Base-by-base conservation (phyloP, 2,113 vertebrate species). In the Chionodraco myersi region DNA sequence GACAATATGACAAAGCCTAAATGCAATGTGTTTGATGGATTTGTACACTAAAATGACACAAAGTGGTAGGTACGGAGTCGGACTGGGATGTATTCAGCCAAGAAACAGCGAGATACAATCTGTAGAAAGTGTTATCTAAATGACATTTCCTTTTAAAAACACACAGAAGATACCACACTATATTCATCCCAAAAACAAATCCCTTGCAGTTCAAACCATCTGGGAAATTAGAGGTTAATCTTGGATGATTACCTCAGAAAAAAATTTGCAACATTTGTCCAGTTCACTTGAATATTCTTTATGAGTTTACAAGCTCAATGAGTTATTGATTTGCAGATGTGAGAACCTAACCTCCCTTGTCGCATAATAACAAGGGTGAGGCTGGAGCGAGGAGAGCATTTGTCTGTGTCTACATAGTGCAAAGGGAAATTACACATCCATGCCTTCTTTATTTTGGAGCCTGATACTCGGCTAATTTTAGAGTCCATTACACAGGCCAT, bases 151-250 rank as follows among this genome's bases (percentile, higher is more conserved):
- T 44, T 49, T 10, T 41, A 18, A 23, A 14, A 58, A 60, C 54
- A n/a, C 59, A 66, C n/a, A 63, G 76, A 48, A 74, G 10, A 70
- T 52, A 21, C 16, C 2, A 10, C 34, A 49, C 56, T 15, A 16
- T 69, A 64, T 67, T 79, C 14, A 72, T 62, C 34, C 68, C 36
- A 45, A 77, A 84, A 75, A 75, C 52, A 65, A 68, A 72, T 66
- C 62, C 12, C 15, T 61, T 41, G 59, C 44, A 60, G 45, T 63
- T 82, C 48, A 66, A 75, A 47, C 41, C 65, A 71, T 75, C 81
- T 69, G 62, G 79, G 62, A 88, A 87, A 83, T 80, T 82, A 66
- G 44, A 82, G 26, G 62, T 80, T 83, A 79, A 91, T 84, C 81
- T 76, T 36, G 61, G 78, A 58, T 63, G 67, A 82, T 81, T 82